Evolutionary conservation across 2,797 vertebrate genomes (phyloP).

Genomic region (Streptopelia turtur): DNA sequence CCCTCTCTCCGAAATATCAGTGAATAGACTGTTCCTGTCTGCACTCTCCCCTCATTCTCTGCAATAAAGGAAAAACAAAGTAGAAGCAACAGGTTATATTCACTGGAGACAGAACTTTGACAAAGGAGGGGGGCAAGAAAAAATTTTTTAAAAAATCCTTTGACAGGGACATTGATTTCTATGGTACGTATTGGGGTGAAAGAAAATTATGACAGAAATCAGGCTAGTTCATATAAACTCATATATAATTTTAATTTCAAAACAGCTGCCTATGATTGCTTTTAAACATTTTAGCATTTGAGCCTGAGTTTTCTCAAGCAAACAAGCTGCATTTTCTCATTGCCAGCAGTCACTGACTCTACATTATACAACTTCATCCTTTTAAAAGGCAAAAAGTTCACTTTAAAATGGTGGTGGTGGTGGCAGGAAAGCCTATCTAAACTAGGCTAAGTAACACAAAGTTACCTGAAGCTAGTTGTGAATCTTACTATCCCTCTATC

Average conservation of each 20-base stretch:
- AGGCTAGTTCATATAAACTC: neutral
- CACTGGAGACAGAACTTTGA: neutral
- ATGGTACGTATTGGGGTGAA: neutral
- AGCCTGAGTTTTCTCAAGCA: neutral
- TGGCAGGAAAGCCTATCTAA: neutral
- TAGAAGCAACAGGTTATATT: neutral
- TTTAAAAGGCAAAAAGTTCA: neutral
- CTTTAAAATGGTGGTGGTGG: neutral
- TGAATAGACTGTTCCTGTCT: neutral
- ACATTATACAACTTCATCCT: neutral
- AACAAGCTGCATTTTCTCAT: neutral
- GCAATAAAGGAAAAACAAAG: neutral
- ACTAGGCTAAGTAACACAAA: neutral
- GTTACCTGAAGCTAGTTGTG: neutral
- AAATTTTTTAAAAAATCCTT: neutral
- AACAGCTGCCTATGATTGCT: neutral
- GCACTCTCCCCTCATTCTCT: neutral
- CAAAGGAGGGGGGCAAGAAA: neutral
- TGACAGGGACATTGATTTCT: neutral
- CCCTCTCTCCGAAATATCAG: neutral
- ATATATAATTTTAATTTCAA: neutral
- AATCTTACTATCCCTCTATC: neutral
- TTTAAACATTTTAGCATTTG: neutral
- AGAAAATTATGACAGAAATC: neutral
- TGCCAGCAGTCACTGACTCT: neutral